Evolutionary conservation across 2,888 invertebrate genomes (phyloP), one percentile per base, ranked within the genome.

Genomic region (Trachelus iudaicus): DNA sequence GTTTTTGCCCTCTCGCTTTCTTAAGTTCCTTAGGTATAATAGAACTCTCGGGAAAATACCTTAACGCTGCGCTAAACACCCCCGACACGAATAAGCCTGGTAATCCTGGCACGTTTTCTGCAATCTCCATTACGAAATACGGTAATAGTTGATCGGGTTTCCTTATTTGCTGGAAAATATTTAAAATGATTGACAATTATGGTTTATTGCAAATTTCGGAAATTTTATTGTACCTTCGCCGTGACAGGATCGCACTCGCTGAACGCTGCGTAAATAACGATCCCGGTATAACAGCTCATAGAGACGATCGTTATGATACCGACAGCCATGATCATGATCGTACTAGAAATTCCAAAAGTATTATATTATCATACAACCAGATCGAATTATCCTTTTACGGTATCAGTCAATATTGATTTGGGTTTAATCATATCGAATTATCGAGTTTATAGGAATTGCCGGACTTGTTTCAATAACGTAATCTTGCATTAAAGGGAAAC

Each of bases 1-100:
- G n/a, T 34, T 30, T 35, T 35, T 40, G n/a, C 34, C 33, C 71
- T 78, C 33, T 23, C 69, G 31, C 31, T 31, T 37, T 34, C 34
- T n/a, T 73, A n/a, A 34, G 13, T 15, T 68, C 31, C 40, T 40
- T 15, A 15, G 40, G 4, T 3, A 40, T 40, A 4, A 40, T 15
- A 15, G 40, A 40, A 69, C 30, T 15, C n/a, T 69, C 33, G 31
- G 4, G 33, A n/a, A 73, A 71, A 84, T 92, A 95, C 96, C 97
- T 97, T 80, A 97, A 92, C 34, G 97, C 96, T 13, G 97, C 97
- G 90, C 97, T 97, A 89, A 97, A 97, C 0, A 97, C 95, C 30
- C 97, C 96, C 76, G 97, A 96, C 84, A 97, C 95, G 88, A 97
- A 97, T 73, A 97, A 93, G 0, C 97, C 97, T 0, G 97, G 96